Conservation (phyloP, 2,797 vertebrate genomes). For the Acipenser transmontanus region DNA sequence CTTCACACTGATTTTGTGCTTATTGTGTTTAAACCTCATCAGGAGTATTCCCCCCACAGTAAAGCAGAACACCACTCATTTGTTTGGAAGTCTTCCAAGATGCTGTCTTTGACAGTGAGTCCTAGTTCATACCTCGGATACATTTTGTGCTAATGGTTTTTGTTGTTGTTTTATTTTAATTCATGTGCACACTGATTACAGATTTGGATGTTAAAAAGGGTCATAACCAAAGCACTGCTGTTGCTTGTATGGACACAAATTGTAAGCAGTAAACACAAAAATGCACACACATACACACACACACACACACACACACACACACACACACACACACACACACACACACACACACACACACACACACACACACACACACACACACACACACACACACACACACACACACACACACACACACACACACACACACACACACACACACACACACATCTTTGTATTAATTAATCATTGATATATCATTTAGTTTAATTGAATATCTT, state of each 20-base stretch:
- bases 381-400: too few species aligned
- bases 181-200: constrained; percentile 15
- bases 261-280: too few species aligned
- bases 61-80: constrained; percentile 62
- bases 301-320: too few species aligned
- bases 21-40: constrained; percentile 74
- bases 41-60: constrained; percentile 65
- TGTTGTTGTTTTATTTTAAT: neutral
- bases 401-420: too few species aligned
- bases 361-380: too few species aligned
- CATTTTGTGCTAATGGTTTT: constrained; percentile 36
- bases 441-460: too few species aligned
- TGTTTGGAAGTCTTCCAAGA: constrained; percentile 67
- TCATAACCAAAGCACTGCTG: constrained; percentile 25
- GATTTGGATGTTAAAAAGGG: constrained; percentile 25
- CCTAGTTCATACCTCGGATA: constrained; percentile 49
- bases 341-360: too few species aligned
- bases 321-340: too few species aligned
- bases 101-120: constrained; percentile 58
- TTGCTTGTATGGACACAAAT: constrained; percentile 19
- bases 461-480: too few species aligned
- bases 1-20: constrained; percentile 69
- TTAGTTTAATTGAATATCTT: too few species aligned
- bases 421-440: too few species aligned
- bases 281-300: too few species aligned